phyloP scores from a whole-genome alignment of 1,140 invertebrate genomes.

The Rhyzopertha dominica region DNA sequence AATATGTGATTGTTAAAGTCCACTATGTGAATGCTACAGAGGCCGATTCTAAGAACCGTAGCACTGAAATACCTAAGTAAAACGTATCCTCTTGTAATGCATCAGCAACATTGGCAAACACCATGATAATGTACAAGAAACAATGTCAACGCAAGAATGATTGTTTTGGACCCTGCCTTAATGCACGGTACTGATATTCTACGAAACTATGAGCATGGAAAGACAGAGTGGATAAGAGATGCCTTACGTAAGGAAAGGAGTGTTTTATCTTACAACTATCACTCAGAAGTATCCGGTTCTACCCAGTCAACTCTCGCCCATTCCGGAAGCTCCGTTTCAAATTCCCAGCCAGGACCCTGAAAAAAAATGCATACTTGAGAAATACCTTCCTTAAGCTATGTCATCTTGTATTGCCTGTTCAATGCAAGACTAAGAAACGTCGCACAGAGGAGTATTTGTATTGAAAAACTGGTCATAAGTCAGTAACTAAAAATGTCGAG shows the following conservation, averaged over 20 bases:
- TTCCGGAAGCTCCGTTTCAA: slow-evolving; percentile 78
- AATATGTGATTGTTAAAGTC: slow-evolving; percentile 31
- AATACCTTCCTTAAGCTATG: too few relatives aligned
- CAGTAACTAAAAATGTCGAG: too few relatives aligned
- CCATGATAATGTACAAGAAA: slow-evolving; percentile 19
- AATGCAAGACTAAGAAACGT: too few relatives aligned
- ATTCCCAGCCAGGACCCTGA: slow-evolving; percentile 84
- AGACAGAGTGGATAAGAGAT: slow-evolving; percentile 40
- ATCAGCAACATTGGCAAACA: background rate
- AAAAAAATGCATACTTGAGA: too few relatives aligned
- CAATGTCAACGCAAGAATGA: slow-evolving; percentile 15
- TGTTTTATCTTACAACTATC: slow-evolving; percentile 24
- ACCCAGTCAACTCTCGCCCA: slow-evolving; percentile 83
- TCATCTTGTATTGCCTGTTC: too few relatives aligned
- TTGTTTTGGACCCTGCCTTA: slow-evolving; percentile 39
- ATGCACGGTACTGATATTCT: slow-evolving; percentile 14
- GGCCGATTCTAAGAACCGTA: slow-evolving; percentile 18
- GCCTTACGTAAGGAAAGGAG: slow-evolving; percentile 25
- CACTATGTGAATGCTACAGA: slow-evolving; percentile 20
- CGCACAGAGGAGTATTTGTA: too few relatives aligned
- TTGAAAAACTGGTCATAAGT: too few relatives aligned
- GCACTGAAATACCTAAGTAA: slow-evolving; percentile 33
- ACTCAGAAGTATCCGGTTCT: slow-evolving; percentile 50
- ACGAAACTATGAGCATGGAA: slow-evolving; percentile 31
- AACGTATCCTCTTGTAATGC: too few relatives aligned